A percentile compares a stretch with the other conserved stretches of the same genome.
These are phyloP conservation scores for Verasper variegatus DNA, from an alignment of 2,113 vertebrate genomes.

Conservation along the genomic window DNA sequence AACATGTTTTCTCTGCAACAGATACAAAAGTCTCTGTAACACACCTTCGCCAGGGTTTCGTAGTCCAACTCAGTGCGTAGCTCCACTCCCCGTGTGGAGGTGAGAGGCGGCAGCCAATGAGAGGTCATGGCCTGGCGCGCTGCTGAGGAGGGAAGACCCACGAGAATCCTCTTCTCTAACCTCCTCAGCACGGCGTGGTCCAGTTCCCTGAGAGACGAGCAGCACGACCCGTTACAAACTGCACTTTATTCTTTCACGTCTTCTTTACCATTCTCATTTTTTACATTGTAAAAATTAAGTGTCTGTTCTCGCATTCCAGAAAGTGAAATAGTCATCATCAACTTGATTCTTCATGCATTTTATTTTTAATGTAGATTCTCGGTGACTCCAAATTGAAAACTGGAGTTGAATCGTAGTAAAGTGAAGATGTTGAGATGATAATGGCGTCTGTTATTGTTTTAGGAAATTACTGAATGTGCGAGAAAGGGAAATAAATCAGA, in stretches of 20 bases:
- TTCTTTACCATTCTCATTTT: too few relatives aligned
- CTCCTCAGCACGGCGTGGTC: conserved; percentile 93
- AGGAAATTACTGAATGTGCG: not conserved
- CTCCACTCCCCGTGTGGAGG: conserved; percentile 82
- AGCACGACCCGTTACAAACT: not conserved
- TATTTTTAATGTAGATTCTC: not conserved
- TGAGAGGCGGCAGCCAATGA: conserved; percentile 92
- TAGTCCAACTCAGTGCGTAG: conserved; percentile 89
- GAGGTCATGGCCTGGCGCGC: conserved; percentile 91
- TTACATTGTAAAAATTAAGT: not conserved
- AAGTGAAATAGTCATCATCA: not conserved
- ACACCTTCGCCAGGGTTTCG: conserved; percentile 84
- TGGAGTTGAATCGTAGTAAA: not conserved
- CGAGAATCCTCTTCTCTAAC: conserved; percentile 95
- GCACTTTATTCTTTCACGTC: not conserved
- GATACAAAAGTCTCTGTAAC: not conserved
- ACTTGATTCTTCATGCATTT: not conserved
- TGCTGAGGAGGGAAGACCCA: conserved; percentile 86
- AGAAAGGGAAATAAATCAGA: not conserved
- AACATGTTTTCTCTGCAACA: not conserved
- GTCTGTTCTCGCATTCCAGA: too few relatives aligned
- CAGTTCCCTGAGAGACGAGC: conserved; percentile 86
- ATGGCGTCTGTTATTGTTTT: not conserved
- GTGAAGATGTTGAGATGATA: not conserved
- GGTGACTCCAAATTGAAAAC: not conserved